Conservation (phyloP, 2,797 vertebrate genomes). For the Pygocentrus nattereri region DNA sequence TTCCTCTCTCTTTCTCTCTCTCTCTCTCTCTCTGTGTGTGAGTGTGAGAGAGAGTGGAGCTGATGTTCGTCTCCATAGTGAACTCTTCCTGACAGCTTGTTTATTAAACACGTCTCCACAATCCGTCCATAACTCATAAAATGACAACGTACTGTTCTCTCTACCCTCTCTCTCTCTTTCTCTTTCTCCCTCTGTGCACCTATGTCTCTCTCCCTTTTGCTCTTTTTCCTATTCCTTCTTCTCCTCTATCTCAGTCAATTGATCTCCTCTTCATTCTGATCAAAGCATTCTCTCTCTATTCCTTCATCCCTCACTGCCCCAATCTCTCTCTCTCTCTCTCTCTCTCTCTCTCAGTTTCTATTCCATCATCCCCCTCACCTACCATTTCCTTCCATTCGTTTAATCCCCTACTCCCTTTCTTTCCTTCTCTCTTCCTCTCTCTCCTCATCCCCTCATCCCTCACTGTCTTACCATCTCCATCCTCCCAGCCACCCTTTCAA, state of each 20-base stretch:
- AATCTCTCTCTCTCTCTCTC: conserved; percentile 1
- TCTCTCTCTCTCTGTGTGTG: conserved; percentile 26
- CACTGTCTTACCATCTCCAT: neutral
- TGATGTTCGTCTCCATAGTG: conserved; percentile 56
- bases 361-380: neutral
- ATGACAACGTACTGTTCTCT: conserved; percentile 54
- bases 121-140: conserved; percentile 52
- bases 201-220: conserved; percentile 27
- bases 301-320: too few species aligned
- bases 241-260: conserved; percentile 18
- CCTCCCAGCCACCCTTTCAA: neutral
- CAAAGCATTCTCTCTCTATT: conserved; percentile 13
- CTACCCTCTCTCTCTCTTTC: neutral
- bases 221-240: conserved; percentile 34
- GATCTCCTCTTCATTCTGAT: neutral
- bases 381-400: conserved; percentile 31
- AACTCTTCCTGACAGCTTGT: conserved; percentile 58
- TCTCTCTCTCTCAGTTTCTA: neutral
- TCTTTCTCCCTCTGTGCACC: neutral
- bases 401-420: conserved; percentile 30
- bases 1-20: neutral
- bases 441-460: conserved; percentile 13
- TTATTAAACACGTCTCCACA: conserved; percentile 64
- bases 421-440: conserved; percentile 21
- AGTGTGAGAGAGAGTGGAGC: conserved; percentile 34